Evolutionary conservation across 2,113 vertebrate genomes (phyloP).

Genomic region (Nettapus auritus): DNA sequence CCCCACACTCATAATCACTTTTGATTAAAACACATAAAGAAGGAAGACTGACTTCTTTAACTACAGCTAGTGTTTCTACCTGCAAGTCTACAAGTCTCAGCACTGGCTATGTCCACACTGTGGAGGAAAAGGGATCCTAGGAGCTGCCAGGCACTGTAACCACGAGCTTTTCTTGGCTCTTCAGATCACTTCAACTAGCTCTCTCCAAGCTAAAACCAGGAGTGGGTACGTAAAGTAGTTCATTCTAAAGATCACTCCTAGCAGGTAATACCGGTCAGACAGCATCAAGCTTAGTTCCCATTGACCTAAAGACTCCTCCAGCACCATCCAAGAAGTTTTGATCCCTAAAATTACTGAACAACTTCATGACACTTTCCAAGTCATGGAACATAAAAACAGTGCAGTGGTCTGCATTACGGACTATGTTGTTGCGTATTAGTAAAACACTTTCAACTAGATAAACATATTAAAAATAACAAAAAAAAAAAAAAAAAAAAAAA

Average conservation of each 20-base stretch:
- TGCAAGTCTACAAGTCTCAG: rapidly evolving
- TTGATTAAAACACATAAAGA: background rate
- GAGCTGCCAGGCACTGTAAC: background rate
- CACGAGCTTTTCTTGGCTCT: background rate
- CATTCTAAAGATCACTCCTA: background rate
- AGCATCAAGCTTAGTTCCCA: background rate
- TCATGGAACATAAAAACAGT: background rate
- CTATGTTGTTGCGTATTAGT: background rate
- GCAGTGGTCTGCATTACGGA: background rate
- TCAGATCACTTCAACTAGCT: background rate
- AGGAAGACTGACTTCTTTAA: background rate
- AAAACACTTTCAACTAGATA: background rate
- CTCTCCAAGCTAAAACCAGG: background rate
- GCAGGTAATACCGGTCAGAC: background rate
- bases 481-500: no score
- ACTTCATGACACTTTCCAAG: background rate
- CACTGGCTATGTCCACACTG: rapidly evolving
- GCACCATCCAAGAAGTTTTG: background rate
- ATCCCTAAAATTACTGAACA: background rate
- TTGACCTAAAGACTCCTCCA: background rate
- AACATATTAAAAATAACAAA: background rate
- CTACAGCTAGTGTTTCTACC: rapidly evolving
- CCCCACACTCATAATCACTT: background rate
- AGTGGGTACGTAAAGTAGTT: background rate
- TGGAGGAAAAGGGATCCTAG: rapidly evolving